These are phyloP conservation scores for Melanostigma gelatinosum DNA, from an alignment of 2,113 vertebrate genomes.

Conservation along the genomic window DNA sequence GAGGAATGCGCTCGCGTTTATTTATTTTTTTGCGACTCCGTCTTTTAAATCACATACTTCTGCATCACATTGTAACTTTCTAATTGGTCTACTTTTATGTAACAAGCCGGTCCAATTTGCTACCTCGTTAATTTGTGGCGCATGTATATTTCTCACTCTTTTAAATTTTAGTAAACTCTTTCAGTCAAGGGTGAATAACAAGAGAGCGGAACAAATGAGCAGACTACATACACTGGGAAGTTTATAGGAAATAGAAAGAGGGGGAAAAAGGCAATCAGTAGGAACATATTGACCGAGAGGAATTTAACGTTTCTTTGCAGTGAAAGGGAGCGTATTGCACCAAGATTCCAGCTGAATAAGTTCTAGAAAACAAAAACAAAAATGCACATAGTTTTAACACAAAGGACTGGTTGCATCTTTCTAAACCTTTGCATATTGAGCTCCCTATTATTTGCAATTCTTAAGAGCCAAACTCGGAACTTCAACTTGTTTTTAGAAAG, in stretches of 20 bases:
- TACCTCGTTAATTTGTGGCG: background rate
- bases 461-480: background rate
- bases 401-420: background rate
- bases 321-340: background rate
- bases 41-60: constrained; percentile 8
- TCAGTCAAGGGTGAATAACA: constrained; percentile 20
- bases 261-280: constrained; percentile 22
- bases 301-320: constrained; percentile 6
- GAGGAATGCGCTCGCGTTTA: background rate
- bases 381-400: background rate
- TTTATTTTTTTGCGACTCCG: background rate
- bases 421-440: background rate
- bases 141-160: constrained; percentile 22
- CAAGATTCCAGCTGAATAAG: constrained; percentile 13
- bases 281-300: constrained; percentile 17
- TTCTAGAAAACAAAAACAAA: background rate
- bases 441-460: background rate
- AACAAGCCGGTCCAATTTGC: constrained; percentile 13
- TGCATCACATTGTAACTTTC: constrained; percentile 22
- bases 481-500: background rate
- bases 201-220: constrained; percentile 22
- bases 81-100: constrained; percentile 27
- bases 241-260: background rate
- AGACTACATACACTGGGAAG: background rate
- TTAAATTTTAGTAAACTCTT: constrained; percentile 26